Evolutionary conservation across 2,113 vertebrate genomes (phyloP).

Genomic region (Triplophysa rosa): DNA sequence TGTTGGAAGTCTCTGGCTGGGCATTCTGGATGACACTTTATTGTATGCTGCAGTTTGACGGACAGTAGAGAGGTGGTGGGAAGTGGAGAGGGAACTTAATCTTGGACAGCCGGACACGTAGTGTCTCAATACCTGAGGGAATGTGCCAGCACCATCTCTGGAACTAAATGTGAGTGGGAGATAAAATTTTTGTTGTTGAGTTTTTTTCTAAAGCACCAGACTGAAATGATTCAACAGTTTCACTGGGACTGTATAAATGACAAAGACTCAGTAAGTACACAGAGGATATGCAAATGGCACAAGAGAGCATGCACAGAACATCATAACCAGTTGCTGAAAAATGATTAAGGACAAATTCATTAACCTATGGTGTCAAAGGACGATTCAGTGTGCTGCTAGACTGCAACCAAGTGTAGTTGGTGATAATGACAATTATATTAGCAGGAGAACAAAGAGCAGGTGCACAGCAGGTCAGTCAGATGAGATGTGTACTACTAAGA

Average conservation of each 20-base stretch:
- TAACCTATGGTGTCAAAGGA: background rate
- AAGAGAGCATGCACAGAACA: background rate
- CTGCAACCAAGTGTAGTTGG: background rate
- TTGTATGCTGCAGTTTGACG: background rate
- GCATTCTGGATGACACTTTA: background rate
- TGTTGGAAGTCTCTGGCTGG: background rate
- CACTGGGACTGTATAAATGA: background rate
- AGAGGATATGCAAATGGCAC: background rate
- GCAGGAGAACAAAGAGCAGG: background rate
- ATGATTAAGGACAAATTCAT: background rate
- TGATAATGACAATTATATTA: background rate
- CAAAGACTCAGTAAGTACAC: background rate
- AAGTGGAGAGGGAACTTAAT: constrained; percentile 28
- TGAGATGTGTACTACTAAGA: background rate
- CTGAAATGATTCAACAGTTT: background rate
- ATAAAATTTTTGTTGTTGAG: too few species aligned
- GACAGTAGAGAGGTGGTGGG: constrained; percentile 34
- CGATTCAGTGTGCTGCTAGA: background rate
- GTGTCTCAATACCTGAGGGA: constrained; percentile 33
- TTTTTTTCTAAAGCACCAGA: too few species aligned
- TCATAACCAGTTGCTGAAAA: background rate
- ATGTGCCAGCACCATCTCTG: constrained; percentile 40
- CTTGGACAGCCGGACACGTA: background rate
- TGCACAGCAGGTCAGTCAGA: background rate
- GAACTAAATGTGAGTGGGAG: background rate